A percentile compares a stretch with the other conserved stretches of the same genome.
Evolutionary conservation across 2,113 vertebrate genomes (phyloP).

Genomic region (Nycticorax nycticorax): DNA sequence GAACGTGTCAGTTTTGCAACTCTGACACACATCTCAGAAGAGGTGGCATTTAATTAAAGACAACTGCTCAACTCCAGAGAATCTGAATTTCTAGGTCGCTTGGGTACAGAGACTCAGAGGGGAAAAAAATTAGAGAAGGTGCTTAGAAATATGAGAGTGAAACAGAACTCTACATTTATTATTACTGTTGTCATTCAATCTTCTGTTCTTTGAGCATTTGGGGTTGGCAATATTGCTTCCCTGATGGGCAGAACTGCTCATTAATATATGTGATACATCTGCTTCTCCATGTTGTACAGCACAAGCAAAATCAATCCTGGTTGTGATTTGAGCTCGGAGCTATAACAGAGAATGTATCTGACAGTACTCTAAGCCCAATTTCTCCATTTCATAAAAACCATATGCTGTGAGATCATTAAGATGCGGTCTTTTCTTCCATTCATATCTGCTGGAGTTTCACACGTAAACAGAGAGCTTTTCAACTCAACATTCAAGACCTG

Average conservation of each 20-base stretch:
- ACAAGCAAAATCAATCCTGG: constrained; percentile 19
- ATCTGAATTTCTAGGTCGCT: not conserved
- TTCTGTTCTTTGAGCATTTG: not conserved
- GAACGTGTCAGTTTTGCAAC: not conserved
- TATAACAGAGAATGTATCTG: not conserved
- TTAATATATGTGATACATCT: constrained; percentile 22
- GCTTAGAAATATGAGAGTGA: not conserved
- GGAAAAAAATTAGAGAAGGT: not conserved
- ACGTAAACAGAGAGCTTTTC: not conserved
- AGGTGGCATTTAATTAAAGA: not conserved
- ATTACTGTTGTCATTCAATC: not conserved
- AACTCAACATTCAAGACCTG: not conserved
- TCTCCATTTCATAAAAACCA: constrained; percentile 33
- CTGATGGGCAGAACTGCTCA: constrained; percentile 16
- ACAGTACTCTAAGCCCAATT: not conserved
- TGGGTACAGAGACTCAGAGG: not conserved
- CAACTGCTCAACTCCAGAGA: not conserved
- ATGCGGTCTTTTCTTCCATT: not conserved
- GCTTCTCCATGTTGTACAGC: not conserved
- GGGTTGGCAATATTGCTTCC: constrained; percentile 4
- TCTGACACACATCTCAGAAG: not conserved
- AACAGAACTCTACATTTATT: not conserved
- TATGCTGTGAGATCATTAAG: not conserved
- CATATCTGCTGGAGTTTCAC: not conserved
- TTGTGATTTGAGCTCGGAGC: not conserved